These are phyloP conservation scores for Sterna hirundo DNA, from an alignment of 2,113 vertebrate genomes.

Conservation along the genomic window DNA sequence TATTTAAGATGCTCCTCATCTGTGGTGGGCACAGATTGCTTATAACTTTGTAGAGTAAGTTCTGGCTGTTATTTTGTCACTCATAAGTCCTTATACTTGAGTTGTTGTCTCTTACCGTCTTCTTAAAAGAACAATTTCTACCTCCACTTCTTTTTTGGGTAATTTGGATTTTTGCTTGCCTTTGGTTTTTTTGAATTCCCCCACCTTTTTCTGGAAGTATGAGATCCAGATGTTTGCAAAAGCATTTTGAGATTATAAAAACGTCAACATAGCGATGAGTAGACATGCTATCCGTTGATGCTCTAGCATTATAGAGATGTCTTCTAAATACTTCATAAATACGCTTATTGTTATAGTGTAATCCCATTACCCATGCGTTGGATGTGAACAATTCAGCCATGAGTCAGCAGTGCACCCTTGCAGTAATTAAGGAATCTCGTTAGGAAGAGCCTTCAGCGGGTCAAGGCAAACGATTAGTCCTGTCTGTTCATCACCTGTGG, in stretches of 20 bases:
- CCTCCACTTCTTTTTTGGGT: conserved; percentile 31
- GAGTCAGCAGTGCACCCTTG: neutral
- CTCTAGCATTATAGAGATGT: neutral
- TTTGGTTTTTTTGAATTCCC: neutral
- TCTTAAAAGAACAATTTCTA: conserved; percentile 59
- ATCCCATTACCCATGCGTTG: neutral
- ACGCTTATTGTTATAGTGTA: accelerated
- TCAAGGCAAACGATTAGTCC: neutral
- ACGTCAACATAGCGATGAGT: neutral
- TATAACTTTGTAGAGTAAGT: neutral
- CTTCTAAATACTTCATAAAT: neutral
- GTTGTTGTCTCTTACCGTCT: neutral
- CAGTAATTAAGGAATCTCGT: neutral
- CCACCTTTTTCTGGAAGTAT: neutral
- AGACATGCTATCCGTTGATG: neutral
- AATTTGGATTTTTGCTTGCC: neutral
- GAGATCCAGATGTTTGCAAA: neutral
- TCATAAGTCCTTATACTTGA: conserved; percentile 31
- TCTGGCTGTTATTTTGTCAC: neutral
- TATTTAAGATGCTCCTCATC: neutral
- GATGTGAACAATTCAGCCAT: neutral
- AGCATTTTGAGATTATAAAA: neutral
- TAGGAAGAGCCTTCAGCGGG: neutral
- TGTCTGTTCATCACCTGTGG: neutral
- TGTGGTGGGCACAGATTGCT: neutral